These are phyloP conservation scores for Brachionus sp. DNA, from an alignment of 1,140 invertebrate genomes.

Conservation along the genomic window DNA sequence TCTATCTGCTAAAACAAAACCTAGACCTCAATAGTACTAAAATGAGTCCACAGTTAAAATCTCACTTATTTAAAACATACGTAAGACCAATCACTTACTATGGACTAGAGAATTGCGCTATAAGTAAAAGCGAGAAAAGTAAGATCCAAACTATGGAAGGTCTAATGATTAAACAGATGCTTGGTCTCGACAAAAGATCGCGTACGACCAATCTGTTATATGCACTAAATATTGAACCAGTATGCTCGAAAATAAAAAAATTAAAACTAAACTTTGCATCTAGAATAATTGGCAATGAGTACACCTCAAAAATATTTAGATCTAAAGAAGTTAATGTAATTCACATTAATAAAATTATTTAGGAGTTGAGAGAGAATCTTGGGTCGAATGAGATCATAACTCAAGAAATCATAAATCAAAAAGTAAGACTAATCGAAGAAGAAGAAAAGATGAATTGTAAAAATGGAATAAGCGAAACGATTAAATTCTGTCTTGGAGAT, in stretches of 20 bases:
- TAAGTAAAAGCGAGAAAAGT: neutral
- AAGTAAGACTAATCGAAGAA: neutral
- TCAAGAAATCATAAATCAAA: neutral
- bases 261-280: neutral
- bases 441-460: neutral
- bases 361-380: neutral
- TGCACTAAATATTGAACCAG: constrained; percentile 19
- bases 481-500: neutral
- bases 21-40: neutral
- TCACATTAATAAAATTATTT: neutral
- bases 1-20: neutral
- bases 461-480: neutral
- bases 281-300: neutral
- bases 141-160: constrained; percentile 12
- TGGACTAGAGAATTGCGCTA: neutral
- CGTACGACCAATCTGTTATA: neutral
- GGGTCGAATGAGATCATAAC: neutral
- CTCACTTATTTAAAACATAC: constrained; percentile 10
- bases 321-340: neutral
- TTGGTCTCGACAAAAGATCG: constrained; percentile 9
- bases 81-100: constrained; percentile 18
- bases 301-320: neutral
- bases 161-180: constrained; percentile 21
- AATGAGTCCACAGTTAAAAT: neutral
- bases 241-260: constrained; percentile 2